Base-by-base conservation (phyloP, 2,113 vertebrate species). In the Athene cunicularia region DNA sequence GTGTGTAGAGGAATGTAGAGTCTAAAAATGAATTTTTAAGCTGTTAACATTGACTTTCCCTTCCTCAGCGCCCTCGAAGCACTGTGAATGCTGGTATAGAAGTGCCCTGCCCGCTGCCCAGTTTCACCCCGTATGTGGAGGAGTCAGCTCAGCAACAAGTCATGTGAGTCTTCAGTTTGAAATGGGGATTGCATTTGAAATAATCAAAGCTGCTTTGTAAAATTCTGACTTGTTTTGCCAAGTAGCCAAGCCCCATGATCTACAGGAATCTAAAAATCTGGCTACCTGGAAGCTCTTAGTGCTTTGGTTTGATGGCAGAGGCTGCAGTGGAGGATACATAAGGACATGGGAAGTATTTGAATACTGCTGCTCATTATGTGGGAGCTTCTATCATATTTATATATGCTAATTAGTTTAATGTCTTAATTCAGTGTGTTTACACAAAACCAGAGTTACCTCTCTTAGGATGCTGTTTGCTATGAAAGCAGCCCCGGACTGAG, bases 111-210 rank as follows among this genome's bases (percentile, higher is more conserved):
- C 14, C 72, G 2, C 14, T 95, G 93, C 99, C 99, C 47, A 98
- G 71, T 66, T 99, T 99, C 96, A 99, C 98, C 49, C 99, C 99
- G 0, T 99, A 99, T 79, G 99, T 99, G 80, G 99, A 99, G 27
- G 99, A 99, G 94, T 97, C 97, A 19, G 98, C 98, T 81, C 98
- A 99, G 74, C 98, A 98, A 33, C 99, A 99, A 74, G 97, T 98
- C 49, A 99, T 99, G 99, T 99, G 97, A 99, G 99, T 99, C 37
- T 50, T 39, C 12, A 13, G 52, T 37, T 73, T 50, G 92, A 32
- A 59, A 4, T 39, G 50, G 56, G 39, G 52, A 23, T 53, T 43
- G 33, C 39, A 20, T 14, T 12, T 66, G 62, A 66, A 76, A 33
- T 33, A 37, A 14, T 21, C 19, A 30, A 70, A 92, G 39, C 27